phyloP scores from a whole-genome alignment of 2,113 vertebrate genomes.

The Malurus alboscapulatus region DNA sequence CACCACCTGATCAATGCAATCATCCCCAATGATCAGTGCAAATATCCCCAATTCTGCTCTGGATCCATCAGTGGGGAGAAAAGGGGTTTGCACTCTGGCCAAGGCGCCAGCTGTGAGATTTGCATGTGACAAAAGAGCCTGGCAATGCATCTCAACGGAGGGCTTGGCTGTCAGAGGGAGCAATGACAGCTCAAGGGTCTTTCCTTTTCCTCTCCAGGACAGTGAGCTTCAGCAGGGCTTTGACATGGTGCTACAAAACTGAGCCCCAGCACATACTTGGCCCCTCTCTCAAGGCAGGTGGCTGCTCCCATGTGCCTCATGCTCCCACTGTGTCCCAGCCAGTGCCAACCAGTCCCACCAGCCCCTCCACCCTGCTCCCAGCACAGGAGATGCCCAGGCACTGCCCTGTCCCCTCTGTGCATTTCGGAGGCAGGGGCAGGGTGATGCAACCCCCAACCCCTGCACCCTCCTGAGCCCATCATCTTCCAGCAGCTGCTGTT shows the following conservation, averaged over 20 bases:
- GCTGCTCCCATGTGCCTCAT: not conserved
- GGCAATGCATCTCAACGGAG: not conserved
- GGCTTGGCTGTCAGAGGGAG: not conserved
- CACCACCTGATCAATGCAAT: not conserved
- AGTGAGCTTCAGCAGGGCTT: not conserved
- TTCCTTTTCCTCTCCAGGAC: not conserved
- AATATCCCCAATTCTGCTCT: not conserved
- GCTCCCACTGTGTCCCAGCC: rapidly evolving
- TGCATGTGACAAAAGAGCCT: not conserved
- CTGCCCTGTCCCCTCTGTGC: not conserved
- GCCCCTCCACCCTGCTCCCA: not conserved
- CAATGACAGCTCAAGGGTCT: not conserved
- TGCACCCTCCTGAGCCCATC: not conserved
- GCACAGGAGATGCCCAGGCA: not conserved
- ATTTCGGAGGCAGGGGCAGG: not conserved
- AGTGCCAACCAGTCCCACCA: not conserved
- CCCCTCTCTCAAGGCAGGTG: not conserved
- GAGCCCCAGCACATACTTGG: not conserved
- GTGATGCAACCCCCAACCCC: not conserved
- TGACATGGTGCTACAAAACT: not conserved
- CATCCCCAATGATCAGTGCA: not conserved
- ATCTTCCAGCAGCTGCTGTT: not conserved
- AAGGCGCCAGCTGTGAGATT: not conserved
- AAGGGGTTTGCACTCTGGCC: not conserved
- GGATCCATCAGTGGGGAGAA: not conserved